These are phyloP conservation scores for Malthinus seriepunctatus DNA, from an alignment of 2,888 invertebrate species.

Conservation along the genomic window DNA sequence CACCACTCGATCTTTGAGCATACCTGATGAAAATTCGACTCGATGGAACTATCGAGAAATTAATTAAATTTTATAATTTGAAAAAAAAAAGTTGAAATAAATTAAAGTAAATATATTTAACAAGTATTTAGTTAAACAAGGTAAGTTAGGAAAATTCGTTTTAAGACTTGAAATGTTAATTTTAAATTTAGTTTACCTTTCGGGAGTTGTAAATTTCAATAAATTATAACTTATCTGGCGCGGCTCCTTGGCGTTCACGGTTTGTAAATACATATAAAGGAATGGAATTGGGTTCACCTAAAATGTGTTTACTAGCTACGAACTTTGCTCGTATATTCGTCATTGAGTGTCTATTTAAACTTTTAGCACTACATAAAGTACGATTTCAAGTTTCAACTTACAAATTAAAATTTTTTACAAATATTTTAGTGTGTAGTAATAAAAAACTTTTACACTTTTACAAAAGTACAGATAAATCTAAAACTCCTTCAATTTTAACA, in stretches of 20 bases:
- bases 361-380: constrained; percentile 26
- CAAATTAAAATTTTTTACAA: constrained; percentile 28
- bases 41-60: too few species aligned
- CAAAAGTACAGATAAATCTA: background rate
- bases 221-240: constrained; percentile 31
- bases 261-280: constrained; percentile 33
- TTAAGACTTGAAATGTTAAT: constrained; percentile 18
- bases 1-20: too few species aligned
- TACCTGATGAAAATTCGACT: too few species aligned
- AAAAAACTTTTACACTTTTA: background rate
- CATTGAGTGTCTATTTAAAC: constrained; percentile 34
- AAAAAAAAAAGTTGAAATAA: background rate
- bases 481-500: background rate
- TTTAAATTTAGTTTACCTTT: constrained; percentile 28
- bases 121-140: constrained; percentile 6
- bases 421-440: constrained; percentile 10
- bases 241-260: constrained; percentile 25
- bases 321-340: constrained; percentile 31
- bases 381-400: constrained; percentile 22
- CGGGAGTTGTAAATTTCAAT: constrained; percentile 27
- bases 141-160: constrained; percentile 1
- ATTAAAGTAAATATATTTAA: constrained; percentile 1
- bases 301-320: constrained; percentile 36
- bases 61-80: background rate
- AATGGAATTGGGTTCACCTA: constrained; percentile 33